These are phyloP conservation scores for Crax fasciolata DNA, from an alignment of 2,797 vertebrate species.

Conservation along the genomic window DNA sequence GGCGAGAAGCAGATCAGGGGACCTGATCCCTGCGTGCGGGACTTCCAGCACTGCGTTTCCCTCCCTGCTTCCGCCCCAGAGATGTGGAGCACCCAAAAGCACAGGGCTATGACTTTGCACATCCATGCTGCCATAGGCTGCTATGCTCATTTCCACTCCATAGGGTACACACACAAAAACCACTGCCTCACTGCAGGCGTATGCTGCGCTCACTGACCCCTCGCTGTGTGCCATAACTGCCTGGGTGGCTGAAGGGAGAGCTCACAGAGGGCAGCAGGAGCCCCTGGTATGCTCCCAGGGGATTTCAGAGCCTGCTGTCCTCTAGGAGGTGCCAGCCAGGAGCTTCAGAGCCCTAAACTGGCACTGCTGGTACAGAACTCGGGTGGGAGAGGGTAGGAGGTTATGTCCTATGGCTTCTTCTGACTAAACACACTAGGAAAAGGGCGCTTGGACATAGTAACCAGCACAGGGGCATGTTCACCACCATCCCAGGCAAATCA, in stretches of 20 bases:
- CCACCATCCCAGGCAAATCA: neutral
- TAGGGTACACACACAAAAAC: neutral
- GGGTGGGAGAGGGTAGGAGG: neutral
- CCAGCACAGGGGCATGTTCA: neutral
- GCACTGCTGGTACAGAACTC: neutral
- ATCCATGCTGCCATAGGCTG: neutral
- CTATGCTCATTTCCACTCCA: neutral
- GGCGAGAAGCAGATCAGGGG: neutral
- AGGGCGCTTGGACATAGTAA: neutral
- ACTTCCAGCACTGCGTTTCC: neutral
- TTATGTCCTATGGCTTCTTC: neutral
- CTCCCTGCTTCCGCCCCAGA: neutral
- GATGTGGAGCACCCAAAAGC: fast-evolving
- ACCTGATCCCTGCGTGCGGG: neutral
- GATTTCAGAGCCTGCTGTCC: neutral
- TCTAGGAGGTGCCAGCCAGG: neutral
- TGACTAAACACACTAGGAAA: neutral
- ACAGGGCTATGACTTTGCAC: neutral
- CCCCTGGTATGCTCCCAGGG: neutral
- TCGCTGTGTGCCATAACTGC: fast-evolving
- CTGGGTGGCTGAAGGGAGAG: neutral
- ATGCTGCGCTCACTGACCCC: neutral
- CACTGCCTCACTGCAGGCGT: neutral
- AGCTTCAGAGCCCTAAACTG: neutral
- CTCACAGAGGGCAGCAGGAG: neutral